Base-by-base conservation (phyloP, 2,888 invertebrate genomes). In the Cistogaster globosa region DNA sequence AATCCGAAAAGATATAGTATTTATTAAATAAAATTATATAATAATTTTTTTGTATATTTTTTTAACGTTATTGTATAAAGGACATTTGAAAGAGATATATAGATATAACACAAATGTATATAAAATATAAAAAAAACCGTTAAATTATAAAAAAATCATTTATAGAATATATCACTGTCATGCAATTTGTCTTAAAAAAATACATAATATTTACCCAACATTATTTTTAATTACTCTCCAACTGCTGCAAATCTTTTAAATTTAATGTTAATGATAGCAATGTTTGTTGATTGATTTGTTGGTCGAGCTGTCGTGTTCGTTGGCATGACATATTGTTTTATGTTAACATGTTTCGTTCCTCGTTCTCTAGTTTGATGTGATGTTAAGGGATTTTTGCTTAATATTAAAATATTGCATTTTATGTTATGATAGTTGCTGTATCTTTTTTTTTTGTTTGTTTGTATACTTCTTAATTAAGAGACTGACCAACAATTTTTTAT, bases 111-210 rank as follows among this genome's bases (percentile, higher is more conserved):
- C 22, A 57, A 36, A 74, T 63, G 32, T 32, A 32, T 32, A 32
- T 32, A 75, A 38, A 68, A 68, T 72, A 68, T 71, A 71, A 63
- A 80, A 78, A 82, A 78, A 65, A 65, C 48, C 14, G 20, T 69
- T 62, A 68, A 74, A 75, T 76, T 65, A 72, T 71, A 75, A 63
- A 81, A 84, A 51, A 26, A 48, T 74, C 38, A 71, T 76, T 63
- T 81, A 65, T 38, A 75, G 32, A 51, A 58, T 67, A 77, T 82
- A 82, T 82, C 85, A 85, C 82, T 82, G 82, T 74, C 75, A 79
- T 75, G 75, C 60, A 69, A 82, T 32, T 75, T 85, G 62, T 48
- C 67, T 82, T 82, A 85, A 58, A 55, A 76, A 79, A 55, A 69
- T 62, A 55, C 58, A 76, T 58, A 58, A 14, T 84, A 82, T 82